Evolutionary conservation across 1,140 invertebrate species (phyloP), one percentile per base, ranked within the genome.

Genomic region (Heterodera carotae): DNA sequence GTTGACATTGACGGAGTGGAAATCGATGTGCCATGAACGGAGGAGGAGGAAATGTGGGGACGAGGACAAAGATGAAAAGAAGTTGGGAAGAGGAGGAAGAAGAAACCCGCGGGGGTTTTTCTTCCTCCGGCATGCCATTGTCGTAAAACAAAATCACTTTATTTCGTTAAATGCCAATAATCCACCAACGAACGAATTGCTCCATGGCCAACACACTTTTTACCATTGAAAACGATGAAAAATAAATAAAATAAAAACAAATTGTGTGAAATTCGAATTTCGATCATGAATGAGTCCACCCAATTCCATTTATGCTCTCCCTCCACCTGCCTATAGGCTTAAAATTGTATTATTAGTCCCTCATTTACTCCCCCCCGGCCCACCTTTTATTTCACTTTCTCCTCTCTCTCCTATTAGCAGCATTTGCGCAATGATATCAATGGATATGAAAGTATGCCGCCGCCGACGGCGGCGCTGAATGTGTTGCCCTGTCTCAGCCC

Each of bases 1-100:
- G 82, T 83, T 2, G 78, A 79, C 80, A 60, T 79, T 29, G 78
- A 79, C 25, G 78, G 78, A 34, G 78, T 79, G 34, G 78, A 79
- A 66, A 79, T 79, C 39, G 78, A 79, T 33, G 39, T 79, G 64
- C 78, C 78, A 67, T 79, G 53, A 81, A 18, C 6, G 27, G 36
- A 31, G 31, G 43, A 8, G 36, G 4, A 5, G 39, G 27, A 25
- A 25, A 33, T 36, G 8, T 29, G 25, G 7, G 18, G 36, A 34
- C 18, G 27, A 33, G n/a, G 64, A 59, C 8, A 25, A 27, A 27
- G 25, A 7, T 5, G 43, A 64, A 22, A 5, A 48, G 33, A 60
- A 66, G 18, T 43, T 25, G 53, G 31, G 39, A 64, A 8, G 12
- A 34, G n/a, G 31, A 15, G 64, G 64, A 36, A 27, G 31, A 3